Evolutionary conservation across 92 coral and sea anemone species (phyloP).

Genomic region (Porites lobata): DNA sequence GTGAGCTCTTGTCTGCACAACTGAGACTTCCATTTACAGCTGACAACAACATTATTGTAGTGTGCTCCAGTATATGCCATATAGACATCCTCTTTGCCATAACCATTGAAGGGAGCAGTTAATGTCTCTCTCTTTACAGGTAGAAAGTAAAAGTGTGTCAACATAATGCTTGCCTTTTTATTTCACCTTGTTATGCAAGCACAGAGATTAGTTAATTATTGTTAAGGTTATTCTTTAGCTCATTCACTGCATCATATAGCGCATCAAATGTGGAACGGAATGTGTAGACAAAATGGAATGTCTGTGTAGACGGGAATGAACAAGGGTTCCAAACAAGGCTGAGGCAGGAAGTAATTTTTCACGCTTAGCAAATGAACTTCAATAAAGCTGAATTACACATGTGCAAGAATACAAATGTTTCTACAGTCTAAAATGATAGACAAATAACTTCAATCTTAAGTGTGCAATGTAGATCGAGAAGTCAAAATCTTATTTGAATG

Average conservation of each 20-base stretch:
- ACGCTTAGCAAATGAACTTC: slow-evolving; percentile 31
- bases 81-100: slow-evolving; percentile 41
- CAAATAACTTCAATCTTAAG: slow-evolving; percentile 39
- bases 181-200: neutral
- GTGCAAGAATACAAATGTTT: slow-evolving; percentile 45
- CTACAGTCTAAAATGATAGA: slow-evolving; percentile 40
- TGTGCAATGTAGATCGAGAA: slow-evolving; percentile 32
- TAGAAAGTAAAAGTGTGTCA: neutral
- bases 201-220: neutral
- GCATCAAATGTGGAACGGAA: slow-evolving; percentile 10
- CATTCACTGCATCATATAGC: neutral
- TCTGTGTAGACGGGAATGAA: slow-evolving; percentile 27
- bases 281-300: slow-evolving; percentile 16
- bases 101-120: slow-evolving; percentile 16
- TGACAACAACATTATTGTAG: slow-evolving; percentile 57
- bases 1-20: slow-evolving; percentile 3
- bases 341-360: neutral
- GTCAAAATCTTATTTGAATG: slow-evolving; percentile 16
- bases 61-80: slow-evolving; percentile 56
- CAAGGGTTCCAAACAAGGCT: neutral
- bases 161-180: slow-evolving; percentile 2
- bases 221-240: neutral
- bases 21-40: neutral
- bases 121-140: slow-evolving; percentile 14
- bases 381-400: slow-evolving; percentile 16